A percentile compares a stretch with the other conserved stretches of the same genome.
Conservation (phyloP, 2,888 invertebrate species). For the Volucella inanis region DNA sequence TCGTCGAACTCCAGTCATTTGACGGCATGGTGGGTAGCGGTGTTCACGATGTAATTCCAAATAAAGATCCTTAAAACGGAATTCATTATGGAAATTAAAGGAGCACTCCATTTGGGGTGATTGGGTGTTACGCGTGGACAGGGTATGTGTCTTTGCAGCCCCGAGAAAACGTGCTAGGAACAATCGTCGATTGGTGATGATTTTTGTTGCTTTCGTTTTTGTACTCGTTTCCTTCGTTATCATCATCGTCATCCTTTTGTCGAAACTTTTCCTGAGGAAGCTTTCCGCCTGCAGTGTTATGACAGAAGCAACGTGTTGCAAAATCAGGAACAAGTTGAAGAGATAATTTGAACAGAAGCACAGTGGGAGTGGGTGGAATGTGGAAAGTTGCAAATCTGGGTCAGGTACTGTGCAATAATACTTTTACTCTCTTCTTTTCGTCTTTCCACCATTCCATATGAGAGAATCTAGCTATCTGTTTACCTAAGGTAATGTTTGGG, state of each 20-base stretch:
- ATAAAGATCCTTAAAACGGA: constrained; percentile 35
- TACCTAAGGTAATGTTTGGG: constrained; percentile 36
- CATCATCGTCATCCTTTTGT: neutral
- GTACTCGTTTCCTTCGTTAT: neutral
- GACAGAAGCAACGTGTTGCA: constrained; percentile 26
- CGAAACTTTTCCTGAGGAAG: neutral
- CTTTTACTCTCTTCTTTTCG: constrained; percentile 23
- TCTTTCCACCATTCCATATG: neutral
- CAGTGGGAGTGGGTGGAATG: constrained; percentile 2
- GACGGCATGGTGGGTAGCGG: neutral
- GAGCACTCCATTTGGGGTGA: neutral
- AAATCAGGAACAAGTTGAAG: neutral
- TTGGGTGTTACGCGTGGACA: neutral
- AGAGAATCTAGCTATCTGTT: neutral
- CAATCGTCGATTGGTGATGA: constrained; percentile 18
- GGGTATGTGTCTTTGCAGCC: constrained; percentile 8
- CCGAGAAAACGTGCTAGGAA: constrained; percentile 12
- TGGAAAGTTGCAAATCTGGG: constrained; percentile 55
- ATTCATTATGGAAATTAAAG: constrained; percentile 56
- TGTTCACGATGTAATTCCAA: constrained; percentile 30
- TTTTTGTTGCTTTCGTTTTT: neutral
- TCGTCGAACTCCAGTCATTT: constrained; percentile 1
- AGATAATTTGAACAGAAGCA: neutral
- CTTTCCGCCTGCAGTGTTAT: constrained; percentile 26
- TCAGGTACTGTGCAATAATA: constrained; percentile 55